Percentiles rank a stretch among this genome's conserved stretches.
phyloP scores from a whole-genome alignment of 2,888 invertebrate genomes.

The Frankliniella intonsa region DNA sequence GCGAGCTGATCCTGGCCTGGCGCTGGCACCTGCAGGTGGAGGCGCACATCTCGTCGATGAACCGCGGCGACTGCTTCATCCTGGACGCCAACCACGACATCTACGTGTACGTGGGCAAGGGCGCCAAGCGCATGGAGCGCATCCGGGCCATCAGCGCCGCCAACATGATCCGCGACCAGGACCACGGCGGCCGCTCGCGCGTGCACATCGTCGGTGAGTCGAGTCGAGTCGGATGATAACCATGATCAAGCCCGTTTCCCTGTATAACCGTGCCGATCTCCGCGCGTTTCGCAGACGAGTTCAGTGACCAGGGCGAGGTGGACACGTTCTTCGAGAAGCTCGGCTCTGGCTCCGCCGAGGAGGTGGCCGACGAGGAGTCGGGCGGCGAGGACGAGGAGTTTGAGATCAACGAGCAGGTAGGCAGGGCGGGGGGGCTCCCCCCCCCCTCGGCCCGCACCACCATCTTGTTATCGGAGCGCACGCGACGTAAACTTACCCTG shows the following conservation, averaged over 20 bases:
- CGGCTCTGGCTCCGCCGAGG: constrained; percentile 63
- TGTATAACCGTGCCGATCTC: too few relatives aligned
- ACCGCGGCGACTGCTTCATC: constrained; percentile 83
- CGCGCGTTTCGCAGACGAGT: constrained; percentile 51
- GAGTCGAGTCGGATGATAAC: background rate
- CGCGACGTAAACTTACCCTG: too few relatives aligned
- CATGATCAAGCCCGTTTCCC: too few relatives aligned
- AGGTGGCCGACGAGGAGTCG: constrained; percentile 64
- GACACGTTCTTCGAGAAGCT: constrained; percentile 70
- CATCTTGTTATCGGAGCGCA: background rate
- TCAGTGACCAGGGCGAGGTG: constrained; percentile 58
- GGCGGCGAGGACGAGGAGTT: constrained; percentile 71
- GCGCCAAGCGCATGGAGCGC: constrained; percentile 69
- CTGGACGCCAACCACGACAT: constrained; percentile 71
- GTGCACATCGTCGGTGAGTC: constrained; percentile 67
- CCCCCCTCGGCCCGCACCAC: background rate
- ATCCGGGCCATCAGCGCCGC: constrained; percentile 77
- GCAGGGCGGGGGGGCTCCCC: background rate
- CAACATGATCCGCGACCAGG: constrained; percentile 76
- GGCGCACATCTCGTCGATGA: constrained; percentile 70
- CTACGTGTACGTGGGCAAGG: constrained; percentile 70
- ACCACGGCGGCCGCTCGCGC: constrained; percentile 70
- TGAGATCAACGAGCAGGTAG: constrained; percentile 55
- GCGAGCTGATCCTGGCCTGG: background rate
- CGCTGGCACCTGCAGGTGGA: constrained; percentile 49